These are phyloP conservation scores for Vanacampus margaritifer DNA, from an alignment of 2,113 vertebrate genomes.

Conservation along the genomic window DNA sequence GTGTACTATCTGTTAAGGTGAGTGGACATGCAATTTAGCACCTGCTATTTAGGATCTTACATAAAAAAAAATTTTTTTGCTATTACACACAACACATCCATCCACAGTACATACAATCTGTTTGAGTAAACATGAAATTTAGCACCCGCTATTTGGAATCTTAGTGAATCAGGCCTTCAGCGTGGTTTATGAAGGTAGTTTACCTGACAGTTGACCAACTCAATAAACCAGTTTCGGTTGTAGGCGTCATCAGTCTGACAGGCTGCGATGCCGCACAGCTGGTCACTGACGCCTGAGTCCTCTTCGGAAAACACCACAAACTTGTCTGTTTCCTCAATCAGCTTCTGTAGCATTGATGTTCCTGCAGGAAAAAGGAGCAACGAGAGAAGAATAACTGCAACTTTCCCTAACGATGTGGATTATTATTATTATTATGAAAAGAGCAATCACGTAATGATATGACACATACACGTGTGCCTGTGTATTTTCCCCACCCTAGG, in stretches of 20 bases:
- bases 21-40: too few relatives aligned
- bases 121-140: neutral
- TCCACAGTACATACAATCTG: neutral
- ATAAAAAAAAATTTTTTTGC: too few relatives aligned
- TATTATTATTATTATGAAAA: neutral
- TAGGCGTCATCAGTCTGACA: slow-evolving; percentile 93
- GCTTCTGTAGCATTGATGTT: slow-evolving; percentile 94
- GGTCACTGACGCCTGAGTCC: slow-evolving; percentile 91
- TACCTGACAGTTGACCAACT: slow-evolving; percentile 98
- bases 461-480: too few relatives aligned
- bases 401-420: neutral
- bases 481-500: too few relatives aligned
- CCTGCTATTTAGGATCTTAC: too few relatives aligned
- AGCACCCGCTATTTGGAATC: neutral
- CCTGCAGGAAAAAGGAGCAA: slow-evolving; percentile 62
- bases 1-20: too few relatives aligned
- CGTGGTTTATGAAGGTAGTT: neutral
- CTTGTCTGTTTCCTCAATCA: slow-evolving; percentile 96
- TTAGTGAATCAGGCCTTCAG: neutral
- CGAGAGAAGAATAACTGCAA: neutral
- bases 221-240: slow-evolving; percentile 96
- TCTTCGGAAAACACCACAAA: slow-evolving; percentile 98
- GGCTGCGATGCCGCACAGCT: slow-evolving; percentile 90
- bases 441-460: neutral
- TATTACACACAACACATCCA: too few relatives aligned